Base-by-base conservation (phyloP, 2,888 invertebrate species). In the Aphidoletes aphidimyza region DNA sequence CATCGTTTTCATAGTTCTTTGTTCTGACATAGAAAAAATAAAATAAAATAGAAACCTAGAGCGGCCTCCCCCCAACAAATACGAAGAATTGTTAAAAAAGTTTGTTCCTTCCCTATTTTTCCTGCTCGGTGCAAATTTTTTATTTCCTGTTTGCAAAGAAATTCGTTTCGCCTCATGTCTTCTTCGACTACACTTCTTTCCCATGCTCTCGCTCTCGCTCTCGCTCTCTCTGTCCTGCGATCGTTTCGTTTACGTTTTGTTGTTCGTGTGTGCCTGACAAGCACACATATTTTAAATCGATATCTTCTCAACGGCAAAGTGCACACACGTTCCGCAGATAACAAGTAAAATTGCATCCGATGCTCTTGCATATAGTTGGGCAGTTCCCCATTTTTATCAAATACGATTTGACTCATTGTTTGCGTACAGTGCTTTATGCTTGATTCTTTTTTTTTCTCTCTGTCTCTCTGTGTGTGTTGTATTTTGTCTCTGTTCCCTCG, bases 221-320 rank as follows among this genome's bases (percentile, higher is more conserved):
- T n/a, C n/a, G n/a, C n/a, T n/a, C n/a, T n/a, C n/a, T n/a, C n/a
- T n/a, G n/a, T n/a, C n/a, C n/a, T n/a, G n/a, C n/a, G n/a, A n/a
- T n/a, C n/a, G 6, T 49, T 49, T 8, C 3, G 34, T 59, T 59
- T n/a, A 34, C 1, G 30, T 69, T 36, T 69, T 69, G n/a, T 2
- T 34, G 2, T 69, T 69, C 34, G 17, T 34, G 6, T 17, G 5
- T 22, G 0, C n/a, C 37, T 81, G 19, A 37, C 81, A n/a, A 14
- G 37, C 81, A 37, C 22, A 81, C 37, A 81, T 81, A 81, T 81
- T 81, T 81, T 81, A 81, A 81, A 81, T 37, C 81, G 81, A 81
- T 81, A 81, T 81, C 81, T 81, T 22, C 37, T 81, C 81, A 37
- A 37, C 37, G 22, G 81, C 37, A 81, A 81, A 81, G 36, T 37